Conservation (phyloP, 1,140 invertebrate genomes). For the Globodera rostochiensis region DNA sequence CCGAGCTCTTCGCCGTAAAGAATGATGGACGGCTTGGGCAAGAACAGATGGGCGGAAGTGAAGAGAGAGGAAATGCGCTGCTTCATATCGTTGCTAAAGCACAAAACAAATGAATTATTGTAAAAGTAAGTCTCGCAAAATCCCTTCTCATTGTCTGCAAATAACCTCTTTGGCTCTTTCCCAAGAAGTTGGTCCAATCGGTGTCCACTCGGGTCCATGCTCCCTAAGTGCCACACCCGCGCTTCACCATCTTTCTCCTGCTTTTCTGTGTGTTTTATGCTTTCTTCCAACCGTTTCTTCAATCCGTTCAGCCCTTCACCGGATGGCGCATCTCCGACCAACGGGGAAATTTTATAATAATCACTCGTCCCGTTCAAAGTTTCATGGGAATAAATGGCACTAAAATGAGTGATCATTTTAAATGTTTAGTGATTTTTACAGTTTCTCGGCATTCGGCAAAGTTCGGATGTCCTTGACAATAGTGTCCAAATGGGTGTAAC, state of each 20-base stretch:
- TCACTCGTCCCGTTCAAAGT: background rate
- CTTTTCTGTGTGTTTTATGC: background rate
- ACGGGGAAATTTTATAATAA: background rate
- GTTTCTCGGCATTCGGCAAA: conserved; percentile 5
- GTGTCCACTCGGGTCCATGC: conserved; percentile 15
- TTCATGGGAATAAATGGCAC: conserved; percentile 10
- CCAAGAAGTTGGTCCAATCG: conserved; percentile 20
- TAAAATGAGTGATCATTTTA: conserved; percentile 3
- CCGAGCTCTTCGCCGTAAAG: conserved; percentile 26
- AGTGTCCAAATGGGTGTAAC: background rate
- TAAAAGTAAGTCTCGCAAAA: background rate
- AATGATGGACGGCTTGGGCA: conserved; percentile 9
- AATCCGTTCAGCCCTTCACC: background rate
- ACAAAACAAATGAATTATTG: background rate
- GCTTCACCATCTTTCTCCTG: background rate
- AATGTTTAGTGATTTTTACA: background rate
- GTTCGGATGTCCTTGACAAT: conserved; percentile 10
- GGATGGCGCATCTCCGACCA: conserved; percentile 6
- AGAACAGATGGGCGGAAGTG: conserved; percentile 12
- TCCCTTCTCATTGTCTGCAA: background rate
- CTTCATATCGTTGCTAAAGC: conserved; percentile 2
- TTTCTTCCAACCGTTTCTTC: background rate
- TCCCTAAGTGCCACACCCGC: conserved; percentile 17
- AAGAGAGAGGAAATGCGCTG: conserved; percentile 12
- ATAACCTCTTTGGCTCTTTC: background rate